Conservation (phyloP, 2,113 vertebrate species). For the Syngnathus typhle region DNA sequence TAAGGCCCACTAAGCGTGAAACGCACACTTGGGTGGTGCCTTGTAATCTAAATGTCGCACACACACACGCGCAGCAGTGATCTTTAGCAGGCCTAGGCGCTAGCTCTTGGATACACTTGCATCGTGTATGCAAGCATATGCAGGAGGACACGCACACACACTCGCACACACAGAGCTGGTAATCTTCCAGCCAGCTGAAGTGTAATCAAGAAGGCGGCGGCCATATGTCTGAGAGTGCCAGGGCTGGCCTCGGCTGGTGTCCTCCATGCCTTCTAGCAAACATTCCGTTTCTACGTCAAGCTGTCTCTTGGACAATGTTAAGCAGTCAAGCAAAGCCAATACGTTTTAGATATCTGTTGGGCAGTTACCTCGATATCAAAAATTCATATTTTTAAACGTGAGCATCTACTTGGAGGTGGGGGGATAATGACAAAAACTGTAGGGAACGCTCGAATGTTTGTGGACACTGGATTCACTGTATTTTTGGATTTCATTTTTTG, state of each 20-base stretch:
- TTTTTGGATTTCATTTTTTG: too few species aligned
- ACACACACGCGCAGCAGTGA: conserved; percentile 37
- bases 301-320: background rate
- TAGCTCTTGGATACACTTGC: conserved; percentile 40
- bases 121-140: conserved; percentile 36
- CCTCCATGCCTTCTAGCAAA: conserved; percentile 14
- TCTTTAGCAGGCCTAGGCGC: conserved; percentile 40
- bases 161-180: conserved; percentile 49
- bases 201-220: conserved; percentile 68
- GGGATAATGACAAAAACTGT: too few species aligned
- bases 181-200: conserved; percentile 69
- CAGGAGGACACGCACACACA: conserved; percentile 30
- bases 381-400: background rate
- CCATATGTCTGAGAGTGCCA: conserved; percentile 68
- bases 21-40: conserved; percentile 12
- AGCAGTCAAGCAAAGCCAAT: background rate
- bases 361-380: background rate
- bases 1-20: conserved; percentile 15
- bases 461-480: too few species aligned
- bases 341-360: background rate
- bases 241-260: conserved; percentile 51
- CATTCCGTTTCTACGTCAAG: background rate
- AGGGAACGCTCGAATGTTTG: too few species aligned
- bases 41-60: conserved; percentile 39
- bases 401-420: background rate